Evolutionary conservation across 2,113 vertebrate species (phyloP).

Genomic region (Zosterops pallidus): DNA sequence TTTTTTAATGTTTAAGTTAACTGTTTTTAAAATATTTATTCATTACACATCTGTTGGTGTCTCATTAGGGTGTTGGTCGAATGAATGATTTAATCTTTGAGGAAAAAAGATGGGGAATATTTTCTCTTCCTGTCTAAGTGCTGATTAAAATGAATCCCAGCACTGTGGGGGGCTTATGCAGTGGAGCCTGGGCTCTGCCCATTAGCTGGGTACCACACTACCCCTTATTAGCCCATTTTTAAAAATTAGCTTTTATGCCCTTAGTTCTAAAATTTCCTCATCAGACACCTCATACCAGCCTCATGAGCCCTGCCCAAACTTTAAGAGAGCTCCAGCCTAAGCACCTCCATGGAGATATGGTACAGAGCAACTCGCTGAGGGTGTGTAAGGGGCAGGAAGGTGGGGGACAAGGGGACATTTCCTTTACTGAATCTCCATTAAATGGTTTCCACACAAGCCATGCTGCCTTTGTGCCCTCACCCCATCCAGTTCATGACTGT

Average conservation of each 20-base stretch:
- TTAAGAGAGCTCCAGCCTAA: neutral
- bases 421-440: neutral
- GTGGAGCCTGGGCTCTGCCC: neutral
- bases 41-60: neutral
- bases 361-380: neutral
- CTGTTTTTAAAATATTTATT: neutral
- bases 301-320: neutral
- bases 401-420: neutral
- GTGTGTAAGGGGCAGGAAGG: neutral
- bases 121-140: neutral
- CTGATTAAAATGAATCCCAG: neutral
- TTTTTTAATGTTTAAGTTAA: neutral
- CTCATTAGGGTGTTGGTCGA: neutral
- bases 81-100: neutral
- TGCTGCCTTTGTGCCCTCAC: neutral
- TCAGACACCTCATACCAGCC: neutral
- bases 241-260: neutral
- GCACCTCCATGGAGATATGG: neutral
- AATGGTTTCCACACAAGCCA: neutral
- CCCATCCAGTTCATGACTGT: neutral
- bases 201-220: neutral
- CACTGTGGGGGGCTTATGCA: neutral
- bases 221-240: neutral
- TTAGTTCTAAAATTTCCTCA: neutral
- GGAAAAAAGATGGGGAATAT: neutral